These are phyloP conservation scores for Aldrovandia affinis DNA, from an alignment of 2,797 vertebrate species.

Conservation along the genomic window DNA sequence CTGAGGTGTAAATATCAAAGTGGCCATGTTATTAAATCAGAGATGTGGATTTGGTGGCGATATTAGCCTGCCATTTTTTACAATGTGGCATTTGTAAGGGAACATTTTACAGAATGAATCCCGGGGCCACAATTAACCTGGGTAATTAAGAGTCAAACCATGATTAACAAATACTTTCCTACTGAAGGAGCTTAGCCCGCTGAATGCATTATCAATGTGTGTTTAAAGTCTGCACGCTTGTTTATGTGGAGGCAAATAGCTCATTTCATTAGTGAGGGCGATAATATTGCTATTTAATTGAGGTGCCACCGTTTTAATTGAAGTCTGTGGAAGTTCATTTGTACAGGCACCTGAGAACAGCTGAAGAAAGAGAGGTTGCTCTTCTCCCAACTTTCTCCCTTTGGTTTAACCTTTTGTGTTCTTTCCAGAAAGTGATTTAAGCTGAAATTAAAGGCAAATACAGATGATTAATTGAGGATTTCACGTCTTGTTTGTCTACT, in stretches of 20 bases:
- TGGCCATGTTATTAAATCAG: constrained; percentile 63
- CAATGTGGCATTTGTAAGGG: constrained; percentile 47
- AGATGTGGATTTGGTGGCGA: constrained; percentile 55
- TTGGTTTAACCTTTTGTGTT: constrained; percentile 37
- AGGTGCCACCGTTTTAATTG: constrained; percentile 44
- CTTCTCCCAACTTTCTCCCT: constrained; percentile 33
- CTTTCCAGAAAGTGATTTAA: constrained; percentile 41
- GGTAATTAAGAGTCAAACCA: constrained; percentile 77
- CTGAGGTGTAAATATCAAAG: constrained; percentile 67
- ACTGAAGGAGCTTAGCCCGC: constrained; percentile 70
- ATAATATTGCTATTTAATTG: constrained; percentile 46
- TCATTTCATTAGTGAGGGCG: constrained; percentile 41
- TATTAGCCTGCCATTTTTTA: constrained; percentile 53
- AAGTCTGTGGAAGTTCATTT: constrained; percentile 39
- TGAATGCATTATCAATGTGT: constrained; percentile 63
- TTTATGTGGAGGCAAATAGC: constrained; percentile 50
- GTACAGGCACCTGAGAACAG: constrained; percentile 29
- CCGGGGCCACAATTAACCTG: constrained; percentile 76
- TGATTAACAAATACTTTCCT: constrained; percentile 77
- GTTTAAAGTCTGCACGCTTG: constrained; percentile 49
- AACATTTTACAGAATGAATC: constrained; percentile 60
- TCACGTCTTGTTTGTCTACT: constrained; percentile 25
- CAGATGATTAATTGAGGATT: constrained; percentile 4
- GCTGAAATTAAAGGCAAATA: constrained; percentile 46
- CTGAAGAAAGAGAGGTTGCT: constrained; percentile 18